Evolutionary conservation across 2,888 invertebrate genomes (phyloP), one percentile per base, ranked within the genome.

Genomic region (Liodrosophila aerea): DNA sequence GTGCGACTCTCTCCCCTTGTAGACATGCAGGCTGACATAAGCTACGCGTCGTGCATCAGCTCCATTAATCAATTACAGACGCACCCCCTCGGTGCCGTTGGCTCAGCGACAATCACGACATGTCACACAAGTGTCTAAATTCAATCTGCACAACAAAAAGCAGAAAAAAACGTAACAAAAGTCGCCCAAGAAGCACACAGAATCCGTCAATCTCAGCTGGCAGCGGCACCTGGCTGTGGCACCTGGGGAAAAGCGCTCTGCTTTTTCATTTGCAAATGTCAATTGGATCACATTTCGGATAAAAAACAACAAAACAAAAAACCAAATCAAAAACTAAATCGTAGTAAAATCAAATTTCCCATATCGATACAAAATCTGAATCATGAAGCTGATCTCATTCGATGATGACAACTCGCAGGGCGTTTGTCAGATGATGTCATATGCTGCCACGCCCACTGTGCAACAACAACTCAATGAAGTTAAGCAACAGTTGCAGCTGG

Each of bases 401-500:
- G 5, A 16, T 11, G 5, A 16, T 18, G 53, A 53, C 1, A 43
- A 34, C 15, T 37, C 37, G 3, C 12, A 5, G 39, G 16, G 4
- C 2, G 16, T 16, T 5, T 9, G 13, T 2, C 5, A 1, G 9
- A 4, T 9, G 9, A 4, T 9, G 4, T n/a, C 16, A 37, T 5
- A 16, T 1, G n/a, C 13, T 3, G 15, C 13, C 12, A 12, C 15
- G 15, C 44, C 52, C 12, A 33, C 18, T 13, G 11, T 3, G 4
- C 11, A 13, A 0, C 7, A 13, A 41, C 76, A 81, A 51, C 30
- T 80, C 0, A 57, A 76, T 16, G 66, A 76, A 1, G 50, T 90
- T 1, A 84, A 80, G 29, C 68, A 65, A 13, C 51, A 91, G 1
- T 86, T 93, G 47, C 91, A 91, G 84, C 90, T 90, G 62, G 92